Base-by-base conservation (phyloP, 2,888 invertebrate species). In the Drosophila mulleri region DNA sequence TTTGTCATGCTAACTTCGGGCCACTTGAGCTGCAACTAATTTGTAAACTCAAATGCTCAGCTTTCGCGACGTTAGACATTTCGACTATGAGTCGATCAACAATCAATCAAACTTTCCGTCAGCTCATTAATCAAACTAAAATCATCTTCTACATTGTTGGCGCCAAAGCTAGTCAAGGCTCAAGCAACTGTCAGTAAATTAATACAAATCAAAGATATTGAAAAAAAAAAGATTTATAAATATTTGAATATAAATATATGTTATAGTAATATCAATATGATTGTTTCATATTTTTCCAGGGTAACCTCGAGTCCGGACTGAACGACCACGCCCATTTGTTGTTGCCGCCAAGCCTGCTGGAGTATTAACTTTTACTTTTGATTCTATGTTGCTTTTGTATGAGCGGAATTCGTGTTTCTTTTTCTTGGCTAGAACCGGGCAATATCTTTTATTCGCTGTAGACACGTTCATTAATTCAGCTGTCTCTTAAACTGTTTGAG, bases 381-480 rank as follows among this genome's bases (percentile, higher is more conserved):
- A 48, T 67, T 61, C 45, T 41, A n/a, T 26, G 9, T n/a, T 41
- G 20, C 9, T 32, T 18, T 32, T 50, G 5, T 50, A 18, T 48
- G n/a, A 1, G 29, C 20, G 20, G 9, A n/a, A 26, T 48, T 64
- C 52, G 23, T 68, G 14, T 59, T 56, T 62, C 59, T 58, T 63
- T 57, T 47, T 16, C 41, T 48, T 60, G 39, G 23, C 23, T 39
- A 52, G 63, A 76, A 72, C 60, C 60, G 23, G 58, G 70, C 74
- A 18, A 77, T 68, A 77, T 69, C 61, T 76, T 76, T 75, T 67
- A 76, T 76, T 63, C 53, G 39, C 47, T 41, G 9, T 32, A 72
- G 67, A 72, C 72, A 75, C 23, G 57, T 64, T 76, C 76, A 75
- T 76, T 76, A 75, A 75, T 75, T 75, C 72, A 76, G 72, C 60